Conservation (phyloP, 2,888 invertebrate genomes). For the Phalera bucephala region DNA sequence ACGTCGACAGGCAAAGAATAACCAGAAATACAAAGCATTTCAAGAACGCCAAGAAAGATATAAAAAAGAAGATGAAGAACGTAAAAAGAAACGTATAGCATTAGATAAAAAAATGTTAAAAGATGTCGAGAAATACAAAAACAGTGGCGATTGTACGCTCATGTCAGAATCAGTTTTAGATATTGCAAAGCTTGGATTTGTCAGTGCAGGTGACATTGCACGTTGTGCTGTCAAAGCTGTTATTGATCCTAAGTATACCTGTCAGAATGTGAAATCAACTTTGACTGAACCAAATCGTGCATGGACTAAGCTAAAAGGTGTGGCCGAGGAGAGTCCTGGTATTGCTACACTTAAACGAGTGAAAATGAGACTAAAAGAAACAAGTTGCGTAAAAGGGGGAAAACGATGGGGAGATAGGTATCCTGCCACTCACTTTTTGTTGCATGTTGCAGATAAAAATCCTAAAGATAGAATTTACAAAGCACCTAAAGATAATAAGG, state of each 20-base stretch:
- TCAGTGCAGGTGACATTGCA: slow-evolving; percentile 6
- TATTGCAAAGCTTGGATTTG: slow-evolving; percentile 17
- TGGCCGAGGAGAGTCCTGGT: slow-evolving; percentile 20
- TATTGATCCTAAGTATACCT: slow-evolving; percentile 28
- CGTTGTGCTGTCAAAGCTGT: slow-evolving; percentile 24
- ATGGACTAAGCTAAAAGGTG: slow-evolving; percentile 13
- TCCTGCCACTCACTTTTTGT: slow-evolving; percentile 26
- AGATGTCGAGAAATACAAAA: slow-evolving; percentile 18
- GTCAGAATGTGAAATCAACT: slow-evolving; percentile 14
- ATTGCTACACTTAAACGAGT: slow-evolving; percentile 30
- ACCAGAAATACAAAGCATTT: slow-evolving; percentile 2
- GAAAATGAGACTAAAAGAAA: slow-evolving; percentile 20
- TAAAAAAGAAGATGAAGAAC: slow-evolving; percentile 16
- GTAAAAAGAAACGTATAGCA: slow-evolving; percentile 15
- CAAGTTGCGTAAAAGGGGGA: slow-evolving; percentile 16
- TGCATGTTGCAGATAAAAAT: slow-evolving; percentile 29
- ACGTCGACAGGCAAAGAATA: not conserved
- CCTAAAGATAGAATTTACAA: slow-evolving; percentile 24
- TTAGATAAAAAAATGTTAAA: slow-evolving; percentile 17
- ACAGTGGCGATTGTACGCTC: slow-evolving; percentile 19
- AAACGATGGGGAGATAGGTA: slow-evolving; percentile 24
- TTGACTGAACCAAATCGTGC: slow-evolving; percentile 21
- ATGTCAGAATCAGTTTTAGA: slow-evolving; percentile 30
- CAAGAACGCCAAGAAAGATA: slow-evolving; percentile 9
- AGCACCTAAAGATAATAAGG: slow-evolving; percentile 12